Evolutionary conservation across 2,888 invertebrate genomes (phyloP).

Genomic region (Alentia gelatinosa): DNA sequence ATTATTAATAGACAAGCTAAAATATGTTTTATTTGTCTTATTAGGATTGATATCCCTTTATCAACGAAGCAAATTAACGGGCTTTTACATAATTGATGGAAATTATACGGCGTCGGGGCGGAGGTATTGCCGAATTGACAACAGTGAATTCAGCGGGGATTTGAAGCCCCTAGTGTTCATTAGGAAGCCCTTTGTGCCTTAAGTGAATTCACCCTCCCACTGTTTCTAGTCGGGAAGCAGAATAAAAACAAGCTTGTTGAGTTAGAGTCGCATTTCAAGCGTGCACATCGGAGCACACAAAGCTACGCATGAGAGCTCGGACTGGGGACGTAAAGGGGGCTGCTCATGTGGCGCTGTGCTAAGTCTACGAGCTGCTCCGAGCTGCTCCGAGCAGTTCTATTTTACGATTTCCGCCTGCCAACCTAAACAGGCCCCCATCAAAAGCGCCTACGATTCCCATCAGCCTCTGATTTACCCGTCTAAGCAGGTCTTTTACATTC

Average conservation of each 20-base stretch:
- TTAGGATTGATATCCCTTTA: not conserved
- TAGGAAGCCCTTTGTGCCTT: not conserved
- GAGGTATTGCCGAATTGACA: not conserved
- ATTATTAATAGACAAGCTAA: not conserved
- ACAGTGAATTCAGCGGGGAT: not conserved
- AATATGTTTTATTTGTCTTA: not conserved
- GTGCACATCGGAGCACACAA: not conserved
- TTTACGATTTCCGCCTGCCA: conserved; percentile 20
- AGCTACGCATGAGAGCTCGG: too few species aligned
- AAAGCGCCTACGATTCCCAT: conserved; percentile 21
- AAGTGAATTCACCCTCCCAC: not conserved
- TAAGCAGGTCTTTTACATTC: conserved; percentile 43
- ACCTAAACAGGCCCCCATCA: not conserved
- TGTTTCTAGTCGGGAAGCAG: not conserved
- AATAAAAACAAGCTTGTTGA: not conserved
- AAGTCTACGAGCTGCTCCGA: not conserved
- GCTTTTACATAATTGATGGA: conserved; percentile 19
- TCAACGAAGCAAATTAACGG: not conserved
- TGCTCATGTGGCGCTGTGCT: not conserved
- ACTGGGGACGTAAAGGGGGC: not conserved
- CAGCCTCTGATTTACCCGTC: conserved; percentile 20
- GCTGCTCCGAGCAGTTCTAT: not conserved
- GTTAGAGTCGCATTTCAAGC: not conserved
- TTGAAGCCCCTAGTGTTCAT: not conserved
- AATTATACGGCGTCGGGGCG: not conserved